These are phyloP conservation scores for Patella caerulea DNA, from an alignment of 2,888 invertebrate species.

Conservation along the genomic window DNA sequence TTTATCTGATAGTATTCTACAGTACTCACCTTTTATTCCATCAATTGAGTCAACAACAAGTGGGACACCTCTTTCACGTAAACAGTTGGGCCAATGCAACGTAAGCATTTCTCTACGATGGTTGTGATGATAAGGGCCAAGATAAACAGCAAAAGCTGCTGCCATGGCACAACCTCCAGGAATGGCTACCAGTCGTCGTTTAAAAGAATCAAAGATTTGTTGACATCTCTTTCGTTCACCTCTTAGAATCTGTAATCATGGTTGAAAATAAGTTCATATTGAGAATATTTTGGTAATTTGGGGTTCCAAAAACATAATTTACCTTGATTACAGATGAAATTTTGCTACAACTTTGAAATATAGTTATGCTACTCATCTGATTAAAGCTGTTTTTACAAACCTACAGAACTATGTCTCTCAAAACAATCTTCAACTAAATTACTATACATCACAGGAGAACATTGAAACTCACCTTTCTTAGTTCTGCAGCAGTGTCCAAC, in stretches of 20 bases:
- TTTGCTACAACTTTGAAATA: too few relatives aligned
- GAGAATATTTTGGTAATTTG: too few relatives aligned
- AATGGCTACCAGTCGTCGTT: conserved; percentile 59
- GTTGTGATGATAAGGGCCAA: conserved; percentile 70
- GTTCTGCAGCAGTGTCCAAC: conserved; percentile 67
- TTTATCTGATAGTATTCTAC: neutral
- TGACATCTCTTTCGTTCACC: conserved; percentile 62
- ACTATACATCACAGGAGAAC: too few relatives aligned
- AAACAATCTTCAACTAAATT: too few relatives aligned
- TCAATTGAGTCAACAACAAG: conserved; percentile 69
- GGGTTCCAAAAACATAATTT: too few relatives aligned
- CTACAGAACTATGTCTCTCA: too few relatives aligned
- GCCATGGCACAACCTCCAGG: conserved; percentile 69
- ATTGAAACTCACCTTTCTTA: conserved; percentile 57
- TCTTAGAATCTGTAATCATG: conserved; percentile 50
- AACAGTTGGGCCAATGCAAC: conserved; percentile 70
- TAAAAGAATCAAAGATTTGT: conserved; percentile 64
- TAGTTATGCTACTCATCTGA: too few relatives aligned
- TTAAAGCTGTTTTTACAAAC: too few relatives aligned
- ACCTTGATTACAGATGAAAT: too few relatives aligned
- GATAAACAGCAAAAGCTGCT: conserved; percentile 66
- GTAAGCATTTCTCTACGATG: conserved; percentile 69
- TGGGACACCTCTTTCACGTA: conserved; percentile 69
- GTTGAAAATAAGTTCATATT: too few relatives aligned
- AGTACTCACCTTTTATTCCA: conserved; percentile 60